Evolutionary conservation across 2,797 vertebrate species (phyloP).

Genomic region (Otus scops): DNA sequence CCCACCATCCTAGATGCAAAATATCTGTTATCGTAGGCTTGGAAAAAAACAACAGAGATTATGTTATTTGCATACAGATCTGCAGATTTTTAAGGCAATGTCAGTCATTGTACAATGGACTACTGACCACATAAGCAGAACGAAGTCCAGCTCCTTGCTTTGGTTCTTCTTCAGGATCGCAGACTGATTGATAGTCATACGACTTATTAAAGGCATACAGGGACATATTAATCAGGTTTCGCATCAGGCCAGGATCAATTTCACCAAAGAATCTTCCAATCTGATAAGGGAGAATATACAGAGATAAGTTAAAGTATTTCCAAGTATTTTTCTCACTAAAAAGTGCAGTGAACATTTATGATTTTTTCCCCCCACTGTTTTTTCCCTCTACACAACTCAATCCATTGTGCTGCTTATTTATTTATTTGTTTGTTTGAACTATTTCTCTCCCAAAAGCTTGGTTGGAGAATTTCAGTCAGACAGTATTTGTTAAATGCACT

Average conservation of each 20-base stretch:
- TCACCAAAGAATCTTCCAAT: conserved; percentile 98
- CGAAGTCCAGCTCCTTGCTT: conserved; percentile 90
- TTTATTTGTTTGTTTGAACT: not conserved
- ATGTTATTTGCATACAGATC: not conserved
- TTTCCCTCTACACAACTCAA: not conserved
- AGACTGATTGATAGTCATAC: conserved; percentile 96
- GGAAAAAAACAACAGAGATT: not conserved
- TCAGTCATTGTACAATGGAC: not conserved
- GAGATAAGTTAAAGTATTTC: not conserved
- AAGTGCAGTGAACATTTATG: not conserved
- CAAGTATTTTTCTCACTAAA: not conserved
- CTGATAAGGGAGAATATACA: conserved; percentile 63
- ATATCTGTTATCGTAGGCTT: conserved; percentile 94
- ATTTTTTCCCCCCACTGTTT: accelerated
- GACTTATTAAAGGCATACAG: conserved; percentile 95
- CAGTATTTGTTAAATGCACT: not conserved
- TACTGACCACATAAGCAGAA: conserved; percentile 89
- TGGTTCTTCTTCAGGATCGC: conserved; percentile 90
- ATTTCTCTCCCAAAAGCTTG: not conserved
- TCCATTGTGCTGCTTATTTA: not conserved
- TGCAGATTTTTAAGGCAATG: not conserved
- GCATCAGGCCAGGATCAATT: conserved; percentile 94
- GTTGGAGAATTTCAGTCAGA: not conserved
- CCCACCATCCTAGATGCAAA: conserved; percentile 96
- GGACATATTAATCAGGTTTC: conserved; percentile 89